Evolutionary conservation across 2,888 invertebrate species (phyloP), one percentile per base, ranked within the genome.

Genomic region (Blera fallax): DNA sequence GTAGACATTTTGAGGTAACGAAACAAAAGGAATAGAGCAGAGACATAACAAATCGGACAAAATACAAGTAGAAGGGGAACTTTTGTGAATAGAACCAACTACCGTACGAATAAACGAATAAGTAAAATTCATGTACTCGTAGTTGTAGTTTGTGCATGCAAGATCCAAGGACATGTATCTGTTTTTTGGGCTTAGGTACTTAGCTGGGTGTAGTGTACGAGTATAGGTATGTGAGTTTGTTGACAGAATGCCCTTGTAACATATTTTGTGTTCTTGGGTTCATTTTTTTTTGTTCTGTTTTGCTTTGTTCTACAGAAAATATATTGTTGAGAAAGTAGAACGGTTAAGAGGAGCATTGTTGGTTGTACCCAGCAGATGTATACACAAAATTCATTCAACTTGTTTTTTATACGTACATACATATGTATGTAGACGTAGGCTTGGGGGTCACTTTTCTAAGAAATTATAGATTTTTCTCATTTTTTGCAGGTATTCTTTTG

Each of bases 171-270:
- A 76, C 69, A 40, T 72, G 58, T 54, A 65, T 76, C 72, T 73
- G 10, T 76, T 81, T 76, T 81, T 64, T 72, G 56, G 62, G 70
- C 60, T 48, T 62, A 45, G 58, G 50, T 76, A 58, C 70, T 84
- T 60, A 76, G 62, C 48, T 52, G 21, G 27, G 48, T 56, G 24
- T 24, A 24, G 24, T n/a, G n/a, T n/a, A n/a, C n/a, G n/a, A n/a
- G 27, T 50, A 60, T 64, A 64, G 52, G 52, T 72, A 50, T 54
- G 79, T 32, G 76, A 81, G 72, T 81, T 80, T 85, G 72, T 80
- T 80, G 85, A 76, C 76, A 76, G 52, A 81, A 67, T 85, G 85
- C 54, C 85, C 85, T 85, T 81, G 85, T 85, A 67, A 85, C 80
- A 85, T 37, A 76, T 85, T 85, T 74, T 56, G 56, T 74, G 58